Percentiles rank a stretch among this genome's conserved stretches.
Conservation (phyloP, 2,888 invertebrate species). For the Pandemis heparana region DNA sequence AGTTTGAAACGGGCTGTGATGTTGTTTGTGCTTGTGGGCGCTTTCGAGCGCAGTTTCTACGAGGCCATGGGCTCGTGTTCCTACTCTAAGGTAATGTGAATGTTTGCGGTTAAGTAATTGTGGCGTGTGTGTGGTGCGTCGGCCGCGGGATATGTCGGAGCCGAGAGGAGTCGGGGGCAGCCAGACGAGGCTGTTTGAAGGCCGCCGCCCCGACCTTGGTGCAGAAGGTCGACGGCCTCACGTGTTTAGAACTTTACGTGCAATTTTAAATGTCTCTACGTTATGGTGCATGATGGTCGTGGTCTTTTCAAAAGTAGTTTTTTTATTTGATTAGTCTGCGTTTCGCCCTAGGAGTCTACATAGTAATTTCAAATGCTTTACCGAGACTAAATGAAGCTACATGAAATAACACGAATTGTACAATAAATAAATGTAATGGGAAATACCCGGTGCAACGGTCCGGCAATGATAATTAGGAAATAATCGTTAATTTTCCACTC, state of each 20-base stretch:
- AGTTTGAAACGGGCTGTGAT: constrained; percentile 63
- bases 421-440: neutral
- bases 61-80: constrained; percentile 80
- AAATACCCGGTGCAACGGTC: neutral
- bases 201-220: constrained; percentile 83
- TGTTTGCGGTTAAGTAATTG: constrained; percentile 61
- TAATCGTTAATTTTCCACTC: neutral
- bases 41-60: constrained; percentile 71
- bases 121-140: constrained; percentile 59
- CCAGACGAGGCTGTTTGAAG: constrained; percentile 83
- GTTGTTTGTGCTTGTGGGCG: constrained; percentile 65
- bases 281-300: neutral
- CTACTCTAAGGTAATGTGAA: constrained; percentile 75
- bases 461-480: neutral
- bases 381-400: neutral
- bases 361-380: neutral
- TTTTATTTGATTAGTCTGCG: neutral
- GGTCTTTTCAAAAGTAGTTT: neutral
- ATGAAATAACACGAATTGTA: neutral
- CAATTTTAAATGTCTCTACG: constrained; percentile 53
- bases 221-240: constrained; percentile 82
- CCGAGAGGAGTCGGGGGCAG: constrained; percentile 65
- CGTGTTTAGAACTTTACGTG: constrained; percentile 71
- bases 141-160: constrained; percentile 64
- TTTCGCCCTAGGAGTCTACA: neutral